These are phyloP conservation scores for Drosophila mettleri DNA, from an alignment of 2,888 invertebrate genomes.

Conservation along the genomic window DNA sequence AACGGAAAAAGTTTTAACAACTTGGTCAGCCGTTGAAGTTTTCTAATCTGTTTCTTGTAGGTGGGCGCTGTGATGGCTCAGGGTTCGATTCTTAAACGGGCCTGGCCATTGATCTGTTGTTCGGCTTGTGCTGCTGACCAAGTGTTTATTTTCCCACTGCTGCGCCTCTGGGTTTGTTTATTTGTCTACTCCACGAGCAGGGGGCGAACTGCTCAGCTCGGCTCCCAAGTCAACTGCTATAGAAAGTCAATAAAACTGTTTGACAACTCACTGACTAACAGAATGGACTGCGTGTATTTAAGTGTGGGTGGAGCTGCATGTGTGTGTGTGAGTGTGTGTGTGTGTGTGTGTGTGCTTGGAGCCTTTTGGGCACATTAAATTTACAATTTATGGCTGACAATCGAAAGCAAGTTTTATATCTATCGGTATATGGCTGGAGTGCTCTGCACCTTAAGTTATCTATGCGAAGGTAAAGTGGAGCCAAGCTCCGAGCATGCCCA, in stretches of 20 bases:
- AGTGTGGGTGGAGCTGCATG: not conserved
- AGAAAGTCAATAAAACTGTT: conserved; percentile 79
- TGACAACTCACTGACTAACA: conserved; percentile 66
- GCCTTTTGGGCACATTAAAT: conserved; percentile 68
- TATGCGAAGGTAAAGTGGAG: not conserved
- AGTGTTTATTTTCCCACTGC: conserved; percentile 71
- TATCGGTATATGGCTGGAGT: conserved; percentile 10
- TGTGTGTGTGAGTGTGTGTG: conserved; percentile 10
- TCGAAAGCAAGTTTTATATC: conserved; percentile 50
- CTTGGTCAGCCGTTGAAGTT: conserved; percentile 69
- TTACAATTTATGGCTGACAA: conserved; percentile 71
- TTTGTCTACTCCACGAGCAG: conserved; percentile 22
- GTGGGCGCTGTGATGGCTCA: conserved; percentile 2
- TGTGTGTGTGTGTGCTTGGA: conserved; percentile 4
- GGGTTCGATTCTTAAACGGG: conserved; percentile 47
- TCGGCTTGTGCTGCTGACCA: conserved; percentile 35
- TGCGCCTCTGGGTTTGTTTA: conserved; percentile 53
- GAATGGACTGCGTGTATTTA: conserved; percentile 11
- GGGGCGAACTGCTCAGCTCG: not conserved
- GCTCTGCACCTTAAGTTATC: not conserved
- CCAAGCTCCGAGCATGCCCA: not conserved
- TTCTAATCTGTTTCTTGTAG: conserved; percentile 69
- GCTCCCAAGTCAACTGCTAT: conserved; percentile 53
- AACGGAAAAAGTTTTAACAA: conserved; percentile 61
- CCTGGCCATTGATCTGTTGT: conserved; percentile 57